Conservation (phyloP, 2,888 invertebrate genomes). For the Diplazon laetatorius region DNA sequence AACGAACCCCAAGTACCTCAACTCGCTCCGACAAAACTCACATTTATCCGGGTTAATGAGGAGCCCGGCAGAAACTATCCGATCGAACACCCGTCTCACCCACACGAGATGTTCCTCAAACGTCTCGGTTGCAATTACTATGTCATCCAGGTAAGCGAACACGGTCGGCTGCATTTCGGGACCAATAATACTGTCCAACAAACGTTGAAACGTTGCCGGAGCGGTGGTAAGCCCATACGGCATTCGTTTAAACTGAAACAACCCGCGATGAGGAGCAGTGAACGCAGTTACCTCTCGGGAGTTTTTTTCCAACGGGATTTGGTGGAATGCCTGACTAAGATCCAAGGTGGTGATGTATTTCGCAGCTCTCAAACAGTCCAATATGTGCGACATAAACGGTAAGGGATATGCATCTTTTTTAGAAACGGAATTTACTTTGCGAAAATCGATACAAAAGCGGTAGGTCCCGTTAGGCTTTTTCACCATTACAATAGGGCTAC, state of each 20-base stretch:
- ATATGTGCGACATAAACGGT: constrained; percentile 70
- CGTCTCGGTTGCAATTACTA: not conserved
- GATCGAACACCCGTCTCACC: constrained; percentile 1
- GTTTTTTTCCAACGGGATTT: constrained; percentile 67
- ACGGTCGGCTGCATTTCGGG: not conserved
- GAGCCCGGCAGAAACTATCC: constrained; percentile 2
- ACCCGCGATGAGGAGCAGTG: constrained; percentile 69
- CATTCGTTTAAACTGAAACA: constrained; percentile 72
- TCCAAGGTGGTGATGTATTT: constrained; percentile 73
- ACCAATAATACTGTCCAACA: not conserved
- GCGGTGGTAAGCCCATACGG: constrained; percentile 66
- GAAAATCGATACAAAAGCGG: constrained; percentile 72
- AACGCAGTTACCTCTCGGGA: constrained; percentile 72
- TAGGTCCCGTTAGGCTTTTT: constrained; percentile 58
- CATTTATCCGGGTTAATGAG: not conserved
- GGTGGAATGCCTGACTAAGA: constrained; percentile 70
- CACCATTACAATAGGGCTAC: constrained; percentile 60
- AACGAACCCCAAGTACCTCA: constrained; percentile 16
- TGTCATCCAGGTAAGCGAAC: not conserved
- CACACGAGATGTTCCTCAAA: not conserved
- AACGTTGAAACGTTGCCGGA: not conserved
- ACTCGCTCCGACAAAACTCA: constrained; percentile 31
- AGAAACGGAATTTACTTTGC: constrained; percentile 68
- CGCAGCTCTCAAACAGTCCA: constrained; percentile 70
- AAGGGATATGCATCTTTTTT: constrained; percentile 64